Percentiles rank a stretch among this genome's conserved stretches.
Evolutionary conservation across 2,113 vertebrate genomes (phyloP).

Genomic region (Microtus ochrogaster): DNA sequence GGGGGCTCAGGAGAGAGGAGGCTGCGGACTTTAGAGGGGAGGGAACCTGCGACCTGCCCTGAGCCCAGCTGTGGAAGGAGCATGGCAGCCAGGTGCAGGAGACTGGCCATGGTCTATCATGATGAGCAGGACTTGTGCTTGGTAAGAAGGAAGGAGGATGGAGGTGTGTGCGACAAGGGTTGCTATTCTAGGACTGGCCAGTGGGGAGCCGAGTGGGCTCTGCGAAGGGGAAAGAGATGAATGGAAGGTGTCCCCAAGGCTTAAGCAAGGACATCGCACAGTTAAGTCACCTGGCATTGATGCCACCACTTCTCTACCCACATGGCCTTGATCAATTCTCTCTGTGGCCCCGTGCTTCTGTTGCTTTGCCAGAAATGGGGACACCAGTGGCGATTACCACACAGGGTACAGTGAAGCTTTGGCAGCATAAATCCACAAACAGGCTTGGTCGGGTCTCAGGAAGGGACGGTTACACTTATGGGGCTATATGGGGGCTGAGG

Average conservation of each 20-base stretch:
- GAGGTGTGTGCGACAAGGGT: not conserved
- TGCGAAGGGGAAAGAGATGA: not conserved
- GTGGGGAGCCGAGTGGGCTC: not conserved
- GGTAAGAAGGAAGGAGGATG: not conserved
- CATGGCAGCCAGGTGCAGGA: not conserved
- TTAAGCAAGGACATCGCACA: not conserved
- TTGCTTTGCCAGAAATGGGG: not conserved
- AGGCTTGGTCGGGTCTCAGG: not conserved
- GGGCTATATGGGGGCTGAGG: not conserved
- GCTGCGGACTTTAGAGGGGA: not conserved
- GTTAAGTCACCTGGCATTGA: not conserved
- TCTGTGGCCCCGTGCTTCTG: not conserved
- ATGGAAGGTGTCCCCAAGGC: not conserved
- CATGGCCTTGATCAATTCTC: slow-evolving; percentile 4
- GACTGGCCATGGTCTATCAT: not conserved
- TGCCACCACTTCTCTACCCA: too few species aligned
- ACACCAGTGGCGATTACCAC: not conserved
- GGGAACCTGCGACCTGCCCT: not conserved
- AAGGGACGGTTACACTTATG: not conserved
- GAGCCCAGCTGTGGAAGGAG: not conserved
- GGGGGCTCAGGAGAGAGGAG: not conserved
- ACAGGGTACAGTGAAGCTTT: not conserved
- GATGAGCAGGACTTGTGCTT: not conserved
- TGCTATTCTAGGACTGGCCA: not conserved
- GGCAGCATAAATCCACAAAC: slow-evolving; percentile 7